Conservation (phyloP, 2,888 invertebrate genomes). For the Glaucopsyche alexis region DNA sequence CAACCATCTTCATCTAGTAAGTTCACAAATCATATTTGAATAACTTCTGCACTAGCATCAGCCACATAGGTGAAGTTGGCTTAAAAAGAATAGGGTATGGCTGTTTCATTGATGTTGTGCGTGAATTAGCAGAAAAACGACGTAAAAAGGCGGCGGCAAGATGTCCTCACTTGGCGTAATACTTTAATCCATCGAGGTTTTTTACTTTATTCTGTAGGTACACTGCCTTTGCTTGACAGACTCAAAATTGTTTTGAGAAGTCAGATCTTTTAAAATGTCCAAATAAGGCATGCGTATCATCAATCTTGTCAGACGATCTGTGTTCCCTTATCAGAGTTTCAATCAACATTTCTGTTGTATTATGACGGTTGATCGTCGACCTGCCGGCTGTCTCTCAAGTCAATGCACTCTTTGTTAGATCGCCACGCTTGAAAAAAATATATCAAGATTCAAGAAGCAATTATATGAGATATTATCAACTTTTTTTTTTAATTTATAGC, state of each 20-base stretch:
- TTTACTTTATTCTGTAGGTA: no score
- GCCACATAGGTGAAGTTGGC: no score
- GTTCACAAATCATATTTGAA: constrained; percentile 21
- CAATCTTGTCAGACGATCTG: not conserved
- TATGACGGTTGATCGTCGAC: not conserved
- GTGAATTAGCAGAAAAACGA: no score
- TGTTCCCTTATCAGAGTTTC: not conserved
- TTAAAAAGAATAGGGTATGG: no score
- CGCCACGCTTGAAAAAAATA: not conserved
- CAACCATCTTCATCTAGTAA: constrained; percentile 69
- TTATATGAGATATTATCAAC: no score
- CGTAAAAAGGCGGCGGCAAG: no score
- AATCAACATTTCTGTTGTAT: not conserved
- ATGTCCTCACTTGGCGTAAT: no score
- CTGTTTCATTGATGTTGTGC: no score
- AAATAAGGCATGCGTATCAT: not conserved
- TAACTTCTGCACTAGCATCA: no score
- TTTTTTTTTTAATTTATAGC: no score
- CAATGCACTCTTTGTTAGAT: not conserved
- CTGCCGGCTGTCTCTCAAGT: not conserved
- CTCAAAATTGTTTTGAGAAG: not conserved
- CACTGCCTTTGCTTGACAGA: not conserved
- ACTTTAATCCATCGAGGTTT: no score
- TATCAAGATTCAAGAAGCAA: no score
- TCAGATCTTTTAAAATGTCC: not conserved